phyloP scores from a whole-genome alignment of 2,888 invertebrate genomes.

The Nephrocerus scutellatus region DNA sequence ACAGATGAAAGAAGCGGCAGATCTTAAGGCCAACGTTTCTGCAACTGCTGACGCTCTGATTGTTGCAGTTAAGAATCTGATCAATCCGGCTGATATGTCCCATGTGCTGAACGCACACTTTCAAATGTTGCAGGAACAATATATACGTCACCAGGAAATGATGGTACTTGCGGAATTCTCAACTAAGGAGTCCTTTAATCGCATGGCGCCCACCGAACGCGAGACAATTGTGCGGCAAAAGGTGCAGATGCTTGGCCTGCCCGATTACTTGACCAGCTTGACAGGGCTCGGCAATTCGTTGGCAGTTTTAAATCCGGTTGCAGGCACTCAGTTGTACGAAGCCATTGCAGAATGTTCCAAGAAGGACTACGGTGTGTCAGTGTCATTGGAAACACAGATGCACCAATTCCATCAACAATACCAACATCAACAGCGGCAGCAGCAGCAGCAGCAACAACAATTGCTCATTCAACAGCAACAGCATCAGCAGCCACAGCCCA shows the following conservation, averaged over 20 bases:
- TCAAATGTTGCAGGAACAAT: constrained; percentile 42
- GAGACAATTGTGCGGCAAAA: constrained; percentile 39
- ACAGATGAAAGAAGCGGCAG: constrained; percentile 24
- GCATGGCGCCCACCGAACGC: constrained; percentile 34
- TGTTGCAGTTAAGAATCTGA: constrained; percentile 34
- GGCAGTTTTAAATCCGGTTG: constrained; percentile 35
- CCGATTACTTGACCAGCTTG: constrained; percentile 41
- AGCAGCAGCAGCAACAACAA: constrained; percentile 13
- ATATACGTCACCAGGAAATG: constrained; percentile 40
- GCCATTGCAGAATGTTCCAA: constrained; percentile 34
- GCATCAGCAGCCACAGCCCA: constrained; percentile 15
- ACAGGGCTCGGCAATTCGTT: constrained; percentile 37
- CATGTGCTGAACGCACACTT: constrained; percentile 40
- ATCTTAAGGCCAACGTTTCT: constrained; percentile 36
- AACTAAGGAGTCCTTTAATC: constrained; percentile 38
- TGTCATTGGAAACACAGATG: constrained; percentile 12
- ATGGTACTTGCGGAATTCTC: constrained; percentile 35
- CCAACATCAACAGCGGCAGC: constrained; percentile 12
- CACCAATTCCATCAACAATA: constrained; percentile 24
- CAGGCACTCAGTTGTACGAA: constrained; percentile 35
- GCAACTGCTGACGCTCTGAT: constrained; percentile 37
- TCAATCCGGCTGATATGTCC: constrained; percentile 31
- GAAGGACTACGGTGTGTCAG: constrained; percentile 24
- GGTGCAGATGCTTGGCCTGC: constrained; percentile 36
- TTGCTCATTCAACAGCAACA: constrained; percentile 4